Percentiles rank a stretch among this genome's conserved stretches.
phyloP scores from a whole-genome alignment of 2,888 invertebrate genomes.

The Venustoraphidia nigricollis region DNA sequence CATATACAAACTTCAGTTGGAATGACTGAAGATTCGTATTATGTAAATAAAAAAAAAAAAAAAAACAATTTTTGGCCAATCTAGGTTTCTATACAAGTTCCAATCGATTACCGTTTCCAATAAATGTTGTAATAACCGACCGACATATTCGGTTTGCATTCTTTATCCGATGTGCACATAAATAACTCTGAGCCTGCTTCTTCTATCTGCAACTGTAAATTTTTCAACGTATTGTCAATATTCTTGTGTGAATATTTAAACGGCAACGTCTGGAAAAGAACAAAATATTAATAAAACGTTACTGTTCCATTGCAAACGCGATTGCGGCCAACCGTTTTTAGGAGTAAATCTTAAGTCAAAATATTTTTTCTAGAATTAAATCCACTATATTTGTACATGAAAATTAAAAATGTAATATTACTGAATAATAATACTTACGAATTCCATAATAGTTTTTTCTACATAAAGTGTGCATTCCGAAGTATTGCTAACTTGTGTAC shows the following conservation, averaged over 20 bases:
- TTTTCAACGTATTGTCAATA: conserved; percentile 24
- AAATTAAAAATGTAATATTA: too few species aligned
- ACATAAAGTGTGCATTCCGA: conserved; percentile 57
- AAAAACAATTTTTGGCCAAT: too few species aligned
- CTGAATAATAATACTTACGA: conserved; percentile 25
- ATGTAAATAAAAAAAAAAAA: too few species aligned
- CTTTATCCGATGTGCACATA: conserved; percentile 21
- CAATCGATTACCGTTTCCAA: conserved; percentile 33
- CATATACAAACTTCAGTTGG: too few species aligned
- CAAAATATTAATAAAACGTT: background rate
- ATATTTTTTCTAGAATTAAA: too few species aligned
- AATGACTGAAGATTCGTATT: too few species aligned
- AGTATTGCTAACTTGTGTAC: conserved; percentile 49
- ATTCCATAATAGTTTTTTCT: conserved; percentile 45
- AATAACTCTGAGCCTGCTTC: conserved; percentile 37
- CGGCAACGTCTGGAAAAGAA: conserved; percentile 15
- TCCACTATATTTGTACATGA: too few species aligned
- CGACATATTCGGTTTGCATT: conserved; percentile 16
- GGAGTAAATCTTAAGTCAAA: too few species aligned
- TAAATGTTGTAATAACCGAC: conserved; percentile 36
- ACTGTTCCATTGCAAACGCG: too few species aligned
- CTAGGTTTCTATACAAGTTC: too few species aligned
- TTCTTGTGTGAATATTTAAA: conserved; percentile 19
- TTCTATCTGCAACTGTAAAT: conserved; percentile 26
- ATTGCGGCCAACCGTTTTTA: too few species aligned